Conservation (phyloP, 2,797 vertebrate species). For the Muraenolepis orangiensis region DNA sequence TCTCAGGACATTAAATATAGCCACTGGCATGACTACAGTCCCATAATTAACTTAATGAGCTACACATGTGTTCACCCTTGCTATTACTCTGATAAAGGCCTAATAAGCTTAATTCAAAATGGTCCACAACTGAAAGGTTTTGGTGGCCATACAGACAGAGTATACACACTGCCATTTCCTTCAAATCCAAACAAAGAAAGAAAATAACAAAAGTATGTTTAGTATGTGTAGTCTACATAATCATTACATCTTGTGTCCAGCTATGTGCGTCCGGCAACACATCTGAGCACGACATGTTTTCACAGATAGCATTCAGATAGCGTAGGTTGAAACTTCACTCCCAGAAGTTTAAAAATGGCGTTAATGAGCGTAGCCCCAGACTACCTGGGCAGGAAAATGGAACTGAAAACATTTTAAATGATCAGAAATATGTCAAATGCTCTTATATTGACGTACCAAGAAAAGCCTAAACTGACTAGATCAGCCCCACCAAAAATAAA, state of each 20-base stretch:
- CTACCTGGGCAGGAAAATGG: not conserved
- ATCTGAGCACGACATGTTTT: conserved; percentile 9
- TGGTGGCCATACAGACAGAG: conserved; percentile 6
- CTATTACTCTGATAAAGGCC: not conserved
- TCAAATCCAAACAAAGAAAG: not conserved
- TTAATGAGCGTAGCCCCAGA: conserved; percentile 11
- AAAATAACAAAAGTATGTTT: not conserved
- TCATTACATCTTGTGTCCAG: not conserved
- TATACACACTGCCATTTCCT: not conserved
- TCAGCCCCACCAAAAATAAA: not conserved
- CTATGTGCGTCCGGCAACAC: conserved; percentile 17
- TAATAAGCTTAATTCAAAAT: conserved; percentile 9
- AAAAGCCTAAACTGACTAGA: conserved; percentile 1
- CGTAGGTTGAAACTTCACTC: conserved; percentile 12
- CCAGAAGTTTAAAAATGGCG: conserved; percentile 10
- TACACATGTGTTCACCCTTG: not conserved
- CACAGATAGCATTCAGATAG: conserved; percentile 15
- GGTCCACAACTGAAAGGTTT: not conserved
- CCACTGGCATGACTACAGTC: not conserved
- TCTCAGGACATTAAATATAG: not conserved
- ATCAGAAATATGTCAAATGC: not conserved
- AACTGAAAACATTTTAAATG: too few relatives aligned
- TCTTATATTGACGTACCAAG: conserved; percentile 10
- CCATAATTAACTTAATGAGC: not conserved
- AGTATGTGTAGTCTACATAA: not conserved